phyloP scores from a whole-genome alignment of 2,113 vertebrate species.

The Notiomystis cincta region DNA sequence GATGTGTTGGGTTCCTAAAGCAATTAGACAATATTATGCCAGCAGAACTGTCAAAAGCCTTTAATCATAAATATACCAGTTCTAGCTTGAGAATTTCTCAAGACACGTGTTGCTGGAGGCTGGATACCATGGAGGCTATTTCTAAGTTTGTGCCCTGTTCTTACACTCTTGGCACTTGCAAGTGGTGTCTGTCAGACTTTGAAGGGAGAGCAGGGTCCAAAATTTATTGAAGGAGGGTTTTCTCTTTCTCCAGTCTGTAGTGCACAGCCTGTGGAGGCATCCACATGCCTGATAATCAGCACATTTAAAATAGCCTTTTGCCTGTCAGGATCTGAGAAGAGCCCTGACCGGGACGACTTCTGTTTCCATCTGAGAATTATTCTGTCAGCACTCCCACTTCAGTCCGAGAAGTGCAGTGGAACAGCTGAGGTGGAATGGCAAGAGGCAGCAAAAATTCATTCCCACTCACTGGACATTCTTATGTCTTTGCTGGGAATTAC shows the following conservation, averaged over 20 bases:
- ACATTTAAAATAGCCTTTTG: slow-evolving; percentile 47
- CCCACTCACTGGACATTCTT: background rate
- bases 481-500: background rate
- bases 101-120: background rate
- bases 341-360: background rate
- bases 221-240: background rate
- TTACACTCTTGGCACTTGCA: background rate
- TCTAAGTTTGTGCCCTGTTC: background rate
- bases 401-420: background rate
- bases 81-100: background rate
- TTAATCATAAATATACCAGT: background rate
- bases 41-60: background rate
- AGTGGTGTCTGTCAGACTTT: background rate
- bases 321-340: background rate
- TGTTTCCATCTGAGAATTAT: background rate
- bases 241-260: background rate
- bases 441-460: background rate
- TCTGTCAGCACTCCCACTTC: slow-evolving; percentile 3
- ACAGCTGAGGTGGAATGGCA: slow-evolving; percentile 1
- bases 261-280: background rate
- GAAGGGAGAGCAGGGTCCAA: background rate
- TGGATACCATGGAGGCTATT: background rate
- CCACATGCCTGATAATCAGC: slow-evolving; percentile 13
- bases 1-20: background rate
- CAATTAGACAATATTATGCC: background rate